phyloP scores from a whole-genome alignment of 1,140 invertebrate genomes.

The Drosophila persimilis region DNA sequence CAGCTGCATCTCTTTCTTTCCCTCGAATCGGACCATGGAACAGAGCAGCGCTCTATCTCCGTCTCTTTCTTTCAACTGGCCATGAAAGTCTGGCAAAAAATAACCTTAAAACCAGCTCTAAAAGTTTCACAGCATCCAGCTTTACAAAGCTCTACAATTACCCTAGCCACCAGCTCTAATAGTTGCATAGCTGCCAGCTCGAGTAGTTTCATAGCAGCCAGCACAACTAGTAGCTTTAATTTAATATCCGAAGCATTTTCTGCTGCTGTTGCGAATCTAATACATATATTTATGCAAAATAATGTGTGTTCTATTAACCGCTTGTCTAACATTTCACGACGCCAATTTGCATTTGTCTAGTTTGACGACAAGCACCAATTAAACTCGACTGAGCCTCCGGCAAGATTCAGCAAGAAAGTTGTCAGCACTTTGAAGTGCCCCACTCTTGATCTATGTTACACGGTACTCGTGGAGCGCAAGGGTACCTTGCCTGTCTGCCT shows the following conservation, averaged over 20 bases:
- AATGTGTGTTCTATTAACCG: conserved; percentile 20
- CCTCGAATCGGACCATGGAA: too few relatives aligned
- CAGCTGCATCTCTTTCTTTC: too few relatives aligned
- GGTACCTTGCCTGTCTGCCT: too few relatives aligned
- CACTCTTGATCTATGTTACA: neutral
- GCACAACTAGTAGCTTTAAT: neutral
- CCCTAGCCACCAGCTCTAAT: too few relatives aligned
- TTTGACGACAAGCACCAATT: conserved; percentile 35
- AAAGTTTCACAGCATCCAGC: too few relatives aligned
- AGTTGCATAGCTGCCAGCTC: too few relatives aligned
- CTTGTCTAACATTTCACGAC: conserved; percentile 29
- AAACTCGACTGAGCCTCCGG: conserved; percentile 4
- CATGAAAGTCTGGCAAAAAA: too few relatives aligned
- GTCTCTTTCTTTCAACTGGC: too few relatives aligned
- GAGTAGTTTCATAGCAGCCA: too few relatives aligned
- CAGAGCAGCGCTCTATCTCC: too few relatives aligned
- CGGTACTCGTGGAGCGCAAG: neutral
- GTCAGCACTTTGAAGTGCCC: conserved; percentile 29
- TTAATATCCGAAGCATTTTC: neutral
- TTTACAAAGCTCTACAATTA: too few relatives aligned
- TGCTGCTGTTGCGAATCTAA: neutral
- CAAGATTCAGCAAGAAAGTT: conserved; percentile 2
- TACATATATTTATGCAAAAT: neutral
- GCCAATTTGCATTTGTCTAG: conserved; percentile 45
- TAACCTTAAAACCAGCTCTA: too few relatives aligned